Base-by-base conservation (phyloP, 2,797 vertebrate genomes). In the Enteromius thamalakanensis region DNA sequence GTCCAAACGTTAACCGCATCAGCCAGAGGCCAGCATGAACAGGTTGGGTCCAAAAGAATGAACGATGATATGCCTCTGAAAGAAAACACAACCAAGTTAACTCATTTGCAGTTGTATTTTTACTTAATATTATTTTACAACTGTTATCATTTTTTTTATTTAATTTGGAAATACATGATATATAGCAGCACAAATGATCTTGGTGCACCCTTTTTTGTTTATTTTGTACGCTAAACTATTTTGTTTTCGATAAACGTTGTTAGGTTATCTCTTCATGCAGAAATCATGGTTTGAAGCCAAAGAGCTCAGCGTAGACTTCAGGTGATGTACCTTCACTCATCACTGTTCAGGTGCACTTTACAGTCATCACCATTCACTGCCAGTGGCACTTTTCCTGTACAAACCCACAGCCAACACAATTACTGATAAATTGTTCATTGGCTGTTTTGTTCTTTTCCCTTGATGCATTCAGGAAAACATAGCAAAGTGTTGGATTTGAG, bases 301-400 rank as follows among this genome's bases (percentile, higher is more conserved):
- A 40, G 5, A 53, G 17, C 29, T 53, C 29, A 53, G 29, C 10
- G 11, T 58, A 58, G 53, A 74, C 71, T 53, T 14, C 9, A 42
- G 12, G 26, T 76, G 15, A 32, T 71, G 10, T 60, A 15, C 21
- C 37, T 58, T 45, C 26, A 34, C 6, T 71, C 23, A 34, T 80
- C 53, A 23, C 53, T 17, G 40, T 7, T 1, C 26, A 71, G 53
- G 12, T 71, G 40, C 37, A 58, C 37, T 21, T 55, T 34, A 7
- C 55, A 51, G 4, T 37, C 53, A 3, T 11, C 47, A 1, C 15
- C 51, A 45, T 71, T 72, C 55, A 23, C 21, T 62, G 26, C 53
- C 40, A 80, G 26, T 10, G 55, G 79, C 37, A 62, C 68, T 11
- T 60, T 34, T 47, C 40, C n/a, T 80, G 37, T 15, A 34, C 26